A percentile compares a stretch with the other conserved stretches of the same genome.
These are phyloP conservation scores for Sternotherus odoratus DNA, from an alignment of 2,797 vertebrate genomes.

Conservation along the genomic window DNA sequence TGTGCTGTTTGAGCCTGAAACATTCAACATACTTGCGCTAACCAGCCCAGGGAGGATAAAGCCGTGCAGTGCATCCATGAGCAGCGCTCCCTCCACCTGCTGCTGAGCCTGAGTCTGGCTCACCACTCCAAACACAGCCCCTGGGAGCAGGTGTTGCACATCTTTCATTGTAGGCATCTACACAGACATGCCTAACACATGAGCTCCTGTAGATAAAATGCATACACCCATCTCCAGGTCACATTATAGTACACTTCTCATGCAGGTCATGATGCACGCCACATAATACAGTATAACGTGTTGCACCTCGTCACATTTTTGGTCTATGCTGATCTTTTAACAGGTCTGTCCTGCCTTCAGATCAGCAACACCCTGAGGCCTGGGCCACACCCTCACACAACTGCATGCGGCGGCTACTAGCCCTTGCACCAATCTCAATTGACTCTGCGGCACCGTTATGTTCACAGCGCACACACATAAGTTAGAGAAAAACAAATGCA, in stretches of 20 bases:
- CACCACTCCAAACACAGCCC: background rate
- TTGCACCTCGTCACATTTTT: background rate
- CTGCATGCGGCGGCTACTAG: background rate
- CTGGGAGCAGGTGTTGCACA: background rate
- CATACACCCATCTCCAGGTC: background rate
- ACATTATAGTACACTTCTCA: no score
- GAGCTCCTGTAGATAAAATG: background rate
- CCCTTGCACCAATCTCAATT: no score
- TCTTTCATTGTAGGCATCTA: no score
- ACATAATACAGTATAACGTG: no score
- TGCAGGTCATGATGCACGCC: no score
- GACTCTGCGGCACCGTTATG: no score
- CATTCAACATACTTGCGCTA: no score
- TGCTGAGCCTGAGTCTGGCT: background rate
- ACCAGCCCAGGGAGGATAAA: no score
- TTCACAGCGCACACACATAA: no score
- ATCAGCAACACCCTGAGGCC: background rate
- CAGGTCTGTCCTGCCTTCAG: background rate
- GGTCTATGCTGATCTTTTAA: background rate
- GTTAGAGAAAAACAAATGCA: no score
- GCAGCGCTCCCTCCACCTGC: background rate
- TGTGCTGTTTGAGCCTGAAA: background rate
- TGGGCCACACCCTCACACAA: background rate
- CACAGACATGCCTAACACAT: background rate
- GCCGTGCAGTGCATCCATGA: background rate